These are phyloP conservation scores for Aplochiton taeniatus DNA, from an alignment of 2,797 vertebrate species.

Conservation along the genomic window DNA sequence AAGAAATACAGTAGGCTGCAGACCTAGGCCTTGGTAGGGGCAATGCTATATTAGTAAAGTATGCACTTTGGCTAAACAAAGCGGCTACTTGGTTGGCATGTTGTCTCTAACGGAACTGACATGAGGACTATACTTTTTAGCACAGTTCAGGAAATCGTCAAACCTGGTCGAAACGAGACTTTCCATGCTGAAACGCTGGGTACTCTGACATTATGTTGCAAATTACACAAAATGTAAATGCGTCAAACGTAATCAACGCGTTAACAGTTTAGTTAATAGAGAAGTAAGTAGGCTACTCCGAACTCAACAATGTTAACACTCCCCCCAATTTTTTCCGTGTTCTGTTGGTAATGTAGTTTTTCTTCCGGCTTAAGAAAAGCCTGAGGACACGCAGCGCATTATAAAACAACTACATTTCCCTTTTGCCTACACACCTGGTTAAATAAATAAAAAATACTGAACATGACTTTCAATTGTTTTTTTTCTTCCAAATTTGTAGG, in stretches of 20 bases:
- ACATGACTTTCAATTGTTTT: too few relatives aligned
- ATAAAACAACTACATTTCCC: conserved; percentile 47
- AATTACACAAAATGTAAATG: too few relatives aligned
- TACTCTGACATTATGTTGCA: conserved; percentile 67
- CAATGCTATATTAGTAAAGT: too few relatives aligned
- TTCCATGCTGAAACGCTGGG: conserved; percentile 80
- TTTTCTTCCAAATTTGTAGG: background rate
- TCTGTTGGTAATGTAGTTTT: conserved; percentile 63
- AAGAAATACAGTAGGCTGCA: too few relatives aligned
- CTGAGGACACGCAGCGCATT: background rate
- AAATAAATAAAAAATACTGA: too few relatives aligned
- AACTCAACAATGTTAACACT: background rate
- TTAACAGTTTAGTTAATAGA: background rate
- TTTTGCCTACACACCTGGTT: too few relatives aligned
- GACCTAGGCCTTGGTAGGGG: too few relatives aligned
- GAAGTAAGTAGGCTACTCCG: background rate
- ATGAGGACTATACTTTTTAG: background rate
- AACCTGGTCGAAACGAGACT: conserved; percentile 88
- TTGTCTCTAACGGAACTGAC: background rate
- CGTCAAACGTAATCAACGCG: background rate
- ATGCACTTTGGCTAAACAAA: too few relatives aligned
- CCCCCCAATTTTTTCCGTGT: conserved; percentile 12
- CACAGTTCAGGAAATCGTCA: conserved; percentile 8
- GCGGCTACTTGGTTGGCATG: background rate
- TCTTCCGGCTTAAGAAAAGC: accelerated